phyloP scores from a whole-genome alignment of 2,888 invertebrate species.

The Diarsia brunnea region DNA sequence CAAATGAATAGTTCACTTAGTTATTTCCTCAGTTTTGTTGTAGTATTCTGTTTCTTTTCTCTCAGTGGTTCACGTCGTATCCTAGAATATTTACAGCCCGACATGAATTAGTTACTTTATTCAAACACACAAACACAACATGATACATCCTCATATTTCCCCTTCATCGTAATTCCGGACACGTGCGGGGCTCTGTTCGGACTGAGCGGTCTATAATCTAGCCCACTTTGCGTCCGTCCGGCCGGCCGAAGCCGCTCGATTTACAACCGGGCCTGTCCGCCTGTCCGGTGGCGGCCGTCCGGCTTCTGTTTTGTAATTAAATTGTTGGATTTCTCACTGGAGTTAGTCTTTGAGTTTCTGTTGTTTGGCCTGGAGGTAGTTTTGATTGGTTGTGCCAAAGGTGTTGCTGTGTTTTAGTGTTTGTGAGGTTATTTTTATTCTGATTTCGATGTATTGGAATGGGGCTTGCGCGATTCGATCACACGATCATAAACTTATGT shows the following conservation, averaged over 20 bases:
- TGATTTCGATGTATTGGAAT: not conserved
- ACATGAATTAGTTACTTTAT: constrained; percentile 26
- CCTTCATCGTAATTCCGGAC: constrained; percentile 30
- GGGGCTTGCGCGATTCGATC: not conserved
- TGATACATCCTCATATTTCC: constrained; percentile 34
- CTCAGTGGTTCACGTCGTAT: not conserved
- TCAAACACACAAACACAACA: constrained; percentile 32
- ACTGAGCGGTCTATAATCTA: constrained; percentile 56
- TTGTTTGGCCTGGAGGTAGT: constrained; percentile 33
- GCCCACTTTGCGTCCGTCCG: constrained; percentile 37
- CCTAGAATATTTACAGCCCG: not conserved
- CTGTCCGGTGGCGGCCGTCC: constrained; percentile 2
- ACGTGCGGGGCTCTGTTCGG: constrained; percentile 35
- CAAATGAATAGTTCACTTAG: not conserved
- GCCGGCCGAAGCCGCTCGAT: constrained; percentile 25
- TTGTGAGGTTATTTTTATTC: not conserved
- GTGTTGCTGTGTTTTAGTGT: constrained; percentile 15
- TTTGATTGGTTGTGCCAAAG: constrained; percentile 36
- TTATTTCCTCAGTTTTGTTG: not conserved
- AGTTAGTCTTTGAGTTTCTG: constrained; percentile 21
- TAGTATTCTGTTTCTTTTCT: not conserved
- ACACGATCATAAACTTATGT: not conserved
- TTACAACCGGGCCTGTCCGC: constrained; percentile 42
- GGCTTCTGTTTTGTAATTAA: constrained; percentile 52
- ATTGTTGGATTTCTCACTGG: constrained; percentile 47